Conservation (phyloP, 2,888 invertebrate species). For the Caenorhabditis becei region DNA sequence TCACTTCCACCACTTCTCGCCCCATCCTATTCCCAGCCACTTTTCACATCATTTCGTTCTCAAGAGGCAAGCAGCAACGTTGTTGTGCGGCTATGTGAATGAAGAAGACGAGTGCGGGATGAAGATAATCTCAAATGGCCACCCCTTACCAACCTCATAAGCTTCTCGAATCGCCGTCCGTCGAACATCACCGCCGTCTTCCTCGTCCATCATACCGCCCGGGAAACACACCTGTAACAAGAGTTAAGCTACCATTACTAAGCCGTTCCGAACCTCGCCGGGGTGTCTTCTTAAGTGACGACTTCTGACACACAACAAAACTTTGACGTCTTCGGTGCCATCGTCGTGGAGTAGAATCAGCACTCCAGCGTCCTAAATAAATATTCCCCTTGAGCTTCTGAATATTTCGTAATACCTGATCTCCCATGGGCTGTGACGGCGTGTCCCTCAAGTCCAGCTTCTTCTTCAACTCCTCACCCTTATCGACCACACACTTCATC, state of each 20-base stretch:
- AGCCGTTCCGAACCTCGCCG: slow-evolving; percentile 48
- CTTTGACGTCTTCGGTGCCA: slow-evolving; percentile 47
- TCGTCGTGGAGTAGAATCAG: slow-evolving; percentile 59
- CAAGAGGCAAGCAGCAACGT: slow-evolving; percentile 27
- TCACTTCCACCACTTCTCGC: slow-evolving; percentile 29
- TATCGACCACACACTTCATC: slow-evolving; percentile 10
- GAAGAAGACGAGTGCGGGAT: background rate
- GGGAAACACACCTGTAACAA: slow-evolving; percentile 67
- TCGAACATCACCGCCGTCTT: slow-evolving; percentile 53
- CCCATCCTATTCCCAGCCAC: slow-evolving; percentile 41
- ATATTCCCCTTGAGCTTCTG: background rate
- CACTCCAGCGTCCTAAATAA: slow-evolving; percentile 67
- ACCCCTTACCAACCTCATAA: slow-evolving; percentile 56
- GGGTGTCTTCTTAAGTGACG: slow-evolving; percentile 63
- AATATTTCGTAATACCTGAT: slow-evolving; percentile 37
- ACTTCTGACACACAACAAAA: slow-evolving; percentile 65
- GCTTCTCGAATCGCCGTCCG: slow-evolving; percentile 69
- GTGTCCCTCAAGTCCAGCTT: slow-evolving; percentile 30
- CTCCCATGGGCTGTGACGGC: slow-evolving; percentile 22
- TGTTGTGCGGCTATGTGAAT: background rate
- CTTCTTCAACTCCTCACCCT: slow-evolving; percentile 19
- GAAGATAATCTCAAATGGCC: slow-evolving; percentile 13
- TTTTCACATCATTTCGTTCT: slow-evolving; percentile 30
- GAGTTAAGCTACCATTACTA: slow-evolving; percentile 24
- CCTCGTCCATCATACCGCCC: slow-evolving; percentile 68